Conservation (phyloP, 2,797 vertebrate species). For the Syngnathus rostellatus region DNA sequence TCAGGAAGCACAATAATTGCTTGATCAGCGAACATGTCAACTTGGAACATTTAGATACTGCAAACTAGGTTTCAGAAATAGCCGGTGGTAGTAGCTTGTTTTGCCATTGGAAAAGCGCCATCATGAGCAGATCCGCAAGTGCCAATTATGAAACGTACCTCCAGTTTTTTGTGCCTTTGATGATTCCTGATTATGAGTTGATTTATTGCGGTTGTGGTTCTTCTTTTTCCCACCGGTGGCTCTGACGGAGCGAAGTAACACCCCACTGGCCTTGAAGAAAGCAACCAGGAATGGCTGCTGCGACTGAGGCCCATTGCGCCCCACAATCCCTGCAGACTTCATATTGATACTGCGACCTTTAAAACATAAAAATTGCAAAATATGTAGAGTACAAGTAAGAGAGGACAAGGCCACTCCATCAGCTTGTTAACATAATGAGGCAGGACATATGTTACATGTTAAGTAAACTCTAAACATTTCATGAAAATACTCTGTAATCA, state of each 20-base stretch:
- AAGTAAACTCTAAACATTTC: not conserved
- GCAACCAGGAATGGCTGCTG: conserved; percentile 98
- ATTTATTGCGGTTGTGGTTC: conserved; percentile 92
- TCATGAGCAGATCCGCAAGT: not conserved
- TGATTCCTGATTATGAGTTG: conserved; percentile 79
- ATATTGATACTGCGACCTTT: conserved; percentile 91
- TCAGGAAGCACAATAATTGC: not conserved
- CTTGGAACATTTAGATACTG: not conserved
- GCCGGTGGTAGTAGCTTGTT: not conserved
- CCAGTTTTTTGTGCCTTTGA: conserved; percentile 76
- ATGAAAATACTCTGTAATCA: not conserved
- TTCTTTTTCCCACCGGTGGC: conserved; percentile 88
- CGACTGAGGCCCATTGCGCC: conserved; percentile 90
- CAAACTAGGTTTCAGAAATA: not conserved
- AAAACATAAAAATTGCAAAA: conserved; percentile 14
- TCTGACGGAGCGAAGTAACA: conserved; percentile 91
- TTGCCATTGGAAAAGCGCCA: conserved; percentile 2
- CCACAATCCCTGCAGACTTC: conserved; percentile 93
- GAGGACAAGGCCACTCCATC: not conserved
- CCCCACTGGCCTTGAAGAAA: conserved; percentile 98
- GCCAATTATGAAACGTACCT: conserved; percentile 63
- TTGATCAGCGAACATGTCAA: not conserved
- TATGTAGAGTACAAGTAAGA: not conserved
- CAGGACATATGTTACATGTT: not conserved
- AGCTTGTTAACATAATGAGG: not conserved